phyloP scores from a whole-genome alignment of 1,140 invertebrate genomes.

The Hycleus cichorii region DNA sequence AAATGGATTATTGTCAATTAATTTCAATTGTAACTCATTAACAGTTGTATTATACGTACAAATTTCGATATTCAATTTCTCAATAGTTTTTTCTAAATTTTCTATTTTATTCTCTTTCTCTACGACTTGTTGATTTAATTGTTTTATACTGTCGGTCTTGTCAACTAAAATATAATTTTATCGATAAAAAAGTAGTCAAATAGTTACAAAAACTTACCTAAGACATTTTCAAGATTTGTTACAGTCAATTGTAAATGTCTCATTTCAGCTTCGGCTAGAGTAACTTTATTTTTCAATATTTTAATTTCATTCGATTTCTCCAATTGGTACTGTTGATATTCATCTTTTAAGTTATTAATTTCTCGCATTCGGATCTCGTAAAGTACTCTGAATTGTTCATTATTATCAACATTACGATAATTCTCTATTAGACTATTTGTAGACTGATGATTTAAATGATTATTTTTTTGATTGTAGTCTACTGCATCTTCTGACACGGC shows the following conservation, averaged over 20 bases:
- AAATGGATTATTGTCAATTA: conserved; percentile 26
- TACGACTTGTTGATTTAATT: conserved; percentile 15
- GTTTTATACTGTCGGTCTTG: conserved; percentile 23
- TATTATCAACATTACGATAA: conserved; percentile 29
- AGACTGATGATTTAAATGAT: too few species aligned
- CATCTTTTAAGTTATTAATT: conserved; percentile 30
- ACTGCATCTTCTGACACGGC: conserved; percentile 17
- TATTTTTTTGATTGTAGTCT: not conserved
- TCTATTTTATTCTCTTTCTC: conserved; percentile 20
- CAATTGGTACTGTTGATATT: conserved; percentile 28
- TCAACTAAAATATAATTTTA: conserved; percentile 24
- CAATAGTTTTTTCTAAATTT: conserved; percentile 19
- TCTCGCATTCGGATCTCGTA: conserved; percentile 38
- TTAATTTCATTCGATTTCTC: conserved; percentile 30
- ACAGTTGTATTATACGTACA: conserved; percentile 23
- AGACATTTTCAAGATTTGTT: conserved; percentile 28
- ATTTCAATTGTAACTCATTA: conserved; percentile 27
- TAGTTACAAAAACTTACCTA: conserved; percentile 21
- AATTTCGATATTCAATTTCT: conserved; percentile 23
- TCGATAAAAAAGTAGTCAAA: not conserved
- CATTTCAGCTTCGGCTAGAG: conserved; percentile 29
- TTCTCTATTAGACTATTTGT: conserved; percentile 8
- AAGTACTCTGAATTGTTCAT: conserved; percentile 38
- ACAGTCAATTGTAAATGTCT: conserved; percentile 25
- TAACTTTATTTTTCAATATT: conserved; percentile 25